Evolutionary conservation across 2,797 vertebrate species (phyloP).

Genomic region (Arvicola amphibius): DNA sequence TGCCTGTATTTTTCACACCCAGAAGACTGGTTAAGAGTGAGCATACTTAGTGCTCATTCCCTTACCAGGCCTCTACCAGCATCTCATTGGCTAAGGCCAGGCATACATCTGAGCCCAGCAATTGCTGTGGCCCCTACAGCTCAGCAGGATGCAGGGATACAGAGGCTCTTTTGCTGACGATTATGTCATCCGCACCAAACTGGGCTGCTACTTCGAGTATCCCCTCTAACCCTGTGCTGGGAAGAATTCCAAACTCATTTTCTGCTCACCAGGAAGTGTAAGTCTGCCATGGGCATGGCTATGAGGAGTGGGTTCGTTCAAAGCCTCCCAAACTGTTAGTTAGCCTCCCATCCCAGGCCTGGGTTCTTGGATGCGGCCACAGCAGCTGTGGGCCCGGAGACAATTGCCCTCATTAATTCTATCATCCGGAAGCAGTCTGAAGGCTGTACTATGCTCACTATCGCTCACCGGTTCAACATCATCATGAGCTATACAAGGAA

Average conservation of each 20-base stretch:
- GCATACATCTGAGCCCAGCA: accelerated
- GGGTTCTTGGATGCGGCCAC: conserved; percentile 98
- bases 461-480: conserved; percentile 95
- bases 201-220: not conserved
- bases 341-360: conserved; percentile 11
- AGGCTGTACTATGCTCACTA: conserved; percentile 94
- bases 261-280: not conserved
- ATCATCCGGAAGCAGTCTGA: conserved; percentile 95
- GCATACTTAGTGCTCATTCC: too few relatives aligned
- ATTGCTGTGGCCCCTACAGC: accelerated
- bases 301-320: accelerated
- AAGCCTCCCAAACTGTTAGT: accelerated
- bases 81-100: not conserved
- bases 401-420: conserved; percentile 94
- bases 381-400: conserved; percentile 96
- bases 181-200: accelerated
- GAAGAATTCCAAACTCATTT: not conserved
- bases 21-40: not conserved
- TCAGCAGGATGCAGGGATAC: not conserved
- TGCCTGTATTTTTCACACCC: accelerated
- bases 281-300: accelerated
- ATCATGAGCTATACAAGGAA: conserved; percentile 97
- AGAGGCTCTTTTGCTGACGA: not conserved
- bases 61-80: not conserved
- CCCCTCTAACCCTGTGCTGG: not conserved